A percentile compares a stretch with the other conserved stretches of the same genome.
Conservation (phyloP, 2,113 vertebrate species). For the Phoxinus phoxinus region DNA sequence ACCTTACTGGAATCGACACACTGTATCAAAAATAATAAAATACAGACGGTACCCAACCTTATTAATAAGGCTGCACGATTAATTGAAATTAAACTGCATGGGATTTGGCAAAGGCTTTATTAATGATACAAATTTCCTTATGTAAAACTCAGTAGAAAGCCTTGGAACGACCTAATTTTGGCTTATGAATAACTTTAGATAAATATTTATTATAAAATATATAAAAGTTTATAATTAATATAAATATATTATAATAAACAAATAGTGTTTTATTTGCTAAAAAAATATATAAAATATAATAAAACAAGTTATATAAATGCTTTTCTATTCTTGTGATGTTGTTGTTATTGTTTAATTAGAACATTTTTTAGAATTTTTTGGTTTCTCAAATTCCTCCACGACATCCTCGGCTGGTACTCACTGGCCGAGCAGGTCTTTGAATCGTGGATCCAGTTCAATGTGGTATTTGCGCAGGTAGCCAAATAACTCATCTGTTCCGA, state of each 20-base stretch:
- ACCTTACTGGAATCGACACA: too few species aligned
- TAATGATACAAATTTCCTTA: neutral
- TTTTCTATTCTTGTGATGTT: neutral
- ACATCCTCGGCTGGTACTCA: constrained; percentile 76
- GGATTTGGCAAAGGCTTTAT: too few species aligned
- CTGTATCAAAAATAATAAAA: too few species aligned
- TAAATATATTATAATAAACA: neutral
- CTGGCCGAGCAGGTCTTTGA: constrained; percentile 98
- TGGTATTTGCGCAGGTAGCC: constrained; percentile 97
- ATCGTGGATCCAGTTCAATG: constrained; percentile 96
- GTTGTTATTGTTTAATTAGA: neutral
- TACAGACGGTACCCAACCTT: too few species aligned
- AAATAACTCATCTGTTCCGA: constrained; percentile 96
- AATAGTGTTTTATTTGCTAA: neutral
- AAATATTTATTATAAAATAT: too few species aligned
- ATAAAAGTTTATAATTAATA: neutral
- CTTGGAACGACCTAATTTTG: neutral
- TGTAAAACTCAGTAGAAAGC: neutral
- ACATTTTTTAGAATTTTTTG: neutral
- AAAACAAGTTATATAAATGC: neutral
- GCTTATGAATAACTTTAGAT: too few species aligned
- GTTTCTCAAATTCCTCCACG: neutral
- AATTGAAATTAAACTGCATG: too few species aligned
- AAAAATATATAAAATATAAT: neutral
- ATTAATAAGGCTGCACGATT: too few species aligned